Conservation (phyloP, 2,797 vertebrate genomes). For the Hipposideros larvatus region DNA sequence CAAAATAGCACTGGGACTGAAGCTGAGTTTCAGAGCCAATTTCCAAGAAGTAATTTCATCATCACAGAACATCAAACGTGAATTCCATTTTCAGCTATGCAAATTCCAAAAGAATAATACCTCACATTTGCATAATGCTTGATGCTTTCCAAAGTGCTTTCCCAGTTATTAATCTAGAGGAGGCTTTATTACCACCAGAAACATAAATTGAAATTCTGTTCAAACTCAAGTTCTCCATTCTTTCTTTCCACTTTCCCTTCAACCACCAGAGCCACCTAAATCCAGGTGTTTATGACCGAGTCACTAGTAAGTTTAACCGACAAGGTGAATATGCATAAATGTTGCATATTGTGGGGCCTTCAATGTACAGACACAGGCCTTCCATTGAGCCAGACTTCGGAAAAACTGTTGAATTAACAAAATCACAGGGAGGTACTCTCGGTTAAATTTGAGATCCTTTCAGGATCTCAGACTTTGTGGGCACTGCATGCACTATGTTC, state of each 20-base stretch:
- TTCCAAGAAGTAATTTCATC: constrained; percentile 79
- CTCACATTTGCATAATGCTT: constrained; percentile 78
- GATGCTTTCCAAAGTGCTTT: constrained; percentile 77
- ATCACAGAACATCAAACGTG: constrained; percentile 75
- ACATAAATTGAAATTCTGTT: constrained; percentile 75
- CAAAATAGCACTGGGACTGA: constrained; percentile 53
- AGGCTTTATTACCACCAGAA: constrained; percentile 71
- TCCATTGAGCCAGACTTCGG: not conserved
- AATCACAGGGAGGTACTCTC: not conserved
- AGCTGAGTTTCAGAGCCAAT: constrained; percentile 69
- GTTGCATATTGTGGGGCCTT: not conserved
- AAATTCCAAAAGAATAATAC: constrained; percentile 80
- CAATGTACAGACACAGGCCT: not conserved
- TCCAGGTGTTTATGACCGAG: constrained; percentile 49
- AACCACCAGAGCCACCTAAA: constrained; percentile 46
- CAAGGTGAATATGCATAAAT: not conserved
- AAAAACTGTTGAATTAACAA: not conserved
- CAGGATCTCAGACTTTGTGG: not conserved
- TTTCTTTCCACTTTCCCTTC: constrained; percentile 60
- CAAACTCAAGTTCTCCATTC: constrained; percentile 18
- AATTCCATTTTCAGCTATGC: constrained; percentile 76
- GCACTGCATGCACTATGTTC: fast-evolving
- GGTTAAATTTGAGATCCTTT: not conserved
- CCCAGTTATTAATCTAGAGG: constrained; percentile 74
- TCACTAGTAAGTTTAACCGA: not conserved